Base-by-base conservation (phyloP, 2,113 vertebrate genomes). In the Tympanuchus pallidicinctus region DNA sequence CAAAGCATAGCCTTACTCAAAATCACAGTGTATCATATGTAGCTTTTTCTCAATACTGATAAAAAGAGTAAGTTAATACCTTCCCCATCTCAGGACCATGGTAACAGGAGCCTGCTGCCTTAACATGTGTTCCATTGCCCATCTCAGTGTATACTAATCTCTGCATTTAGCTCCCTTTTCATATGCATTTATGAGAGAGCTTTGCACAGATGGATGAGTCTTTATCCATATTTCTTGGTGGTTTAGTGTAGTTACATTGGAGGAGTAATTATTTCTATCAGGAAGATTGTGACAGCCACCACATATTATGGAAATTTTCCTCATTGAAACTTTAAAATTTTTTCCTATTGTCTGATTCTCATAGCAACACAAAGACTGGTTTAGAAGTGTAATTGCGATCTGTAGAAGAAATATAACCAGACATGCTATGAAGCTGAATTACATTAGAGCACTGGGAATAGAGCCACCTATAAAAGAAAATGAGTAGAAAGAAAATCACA, bases 251-350 rank as follows among this genome's bases (percentile, higher is more conserved):
- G 80, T 81, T 95, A 82, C 77, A 86, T 34, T 52, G 52, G 86
- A 94, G 81, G 77, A 91, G 66, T 88, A 91, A 96, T 96, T 96
- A 94, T 91, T 91, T 96, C 93, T 96, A 96, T 95, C 93, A 96
- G 96, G 73, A 86, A 94, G 96, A 96, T 96, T 95, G 95, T 96
- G 96, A 94, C 83, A 97, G 94, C 73, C 76, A 94, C 82, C 84
- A 92, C 91, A 96, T 71, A 94, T 96, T 95, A 95, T 96, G 94
- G 93, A 92, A 81, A 89, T 94, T 84, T 95, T 91, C 81, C 86
- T 86, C 86, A 82, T 27, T 86, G 94, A 92, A 93, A 76, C 71
- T 47, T 89, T 22, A 52, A 30, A 3, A 0, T 7, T 61, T 89
- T 8, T 4, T 3, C 59, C 57, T 87, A 89, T 96, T 95, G 86